Evolutionary conservation across 2,113 vertebrate genomes (phyloP).

Genomic region (Nanorana parkeri): DNA sequence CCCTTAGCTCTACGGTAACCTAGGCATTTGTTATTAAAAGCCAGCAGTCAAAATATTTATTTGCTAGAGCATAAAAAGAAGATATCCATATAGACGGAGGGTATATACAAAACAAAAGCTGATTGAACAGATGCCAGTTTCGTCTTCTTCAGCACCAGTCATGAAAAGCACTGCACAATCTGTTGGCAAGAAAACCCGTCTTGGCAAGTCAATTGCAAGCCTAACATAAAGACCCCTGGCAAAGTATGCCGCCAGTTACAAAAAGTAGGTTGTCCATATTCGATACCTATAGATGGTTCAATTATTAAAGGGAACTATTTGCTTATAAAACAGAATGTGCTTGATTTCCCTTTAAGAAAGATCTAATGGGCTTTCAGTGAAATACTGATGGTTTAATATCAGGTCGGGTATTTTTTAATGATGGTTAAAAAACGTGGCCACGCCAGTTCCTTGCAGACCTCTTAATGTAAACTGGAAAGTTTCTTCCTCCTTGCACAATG

Average conservation of each 20-base stretch:
- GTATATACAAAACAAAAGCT: too few relatives aligned
- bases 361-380: background rate
- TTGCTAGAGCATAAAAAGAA: too few relatives aligned
- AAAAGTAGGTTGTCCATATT: background rate
- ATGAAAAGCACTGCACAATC: too few relatives aligned
- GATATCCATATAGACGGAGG: too few relatives aligned
- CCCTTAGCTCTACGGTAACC: too few relatives aligned
- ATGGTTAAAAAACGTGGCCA: slow-evolving; percentile 9
- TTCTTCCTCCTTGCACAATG: slow-evolving; percentile 49
- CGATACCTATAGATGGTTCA: background rate
- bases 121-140: too few relatives aligned
- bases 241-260: background rate
- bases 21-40: too few relatives aligned
- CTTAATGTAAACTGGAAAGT: slow-evolving; percentile 55
- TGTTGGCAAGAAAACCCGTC: too few relatives aligned
- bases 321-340: background rate
- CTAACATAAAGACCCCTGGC: background rate
- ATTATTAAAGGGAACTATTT: too few relatives aligned
- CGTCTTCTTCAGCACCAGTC: too few relatives aligned
- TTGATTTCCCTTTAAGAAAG: background rate
- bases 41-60: too few relatives aligned
- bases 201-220: background rate
- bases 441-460: slow-evolving; percentile 43
- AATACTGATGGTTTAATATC: slow-evolving; percentile 3
- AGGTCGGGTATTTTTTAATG: slow-evolving; percentile 11